These are phyloP conservation scores for Pycnonotus jocosus DNA, from an alignment of 2,113 vertebrate genomes.

Conservation along the genomic window DNA sequence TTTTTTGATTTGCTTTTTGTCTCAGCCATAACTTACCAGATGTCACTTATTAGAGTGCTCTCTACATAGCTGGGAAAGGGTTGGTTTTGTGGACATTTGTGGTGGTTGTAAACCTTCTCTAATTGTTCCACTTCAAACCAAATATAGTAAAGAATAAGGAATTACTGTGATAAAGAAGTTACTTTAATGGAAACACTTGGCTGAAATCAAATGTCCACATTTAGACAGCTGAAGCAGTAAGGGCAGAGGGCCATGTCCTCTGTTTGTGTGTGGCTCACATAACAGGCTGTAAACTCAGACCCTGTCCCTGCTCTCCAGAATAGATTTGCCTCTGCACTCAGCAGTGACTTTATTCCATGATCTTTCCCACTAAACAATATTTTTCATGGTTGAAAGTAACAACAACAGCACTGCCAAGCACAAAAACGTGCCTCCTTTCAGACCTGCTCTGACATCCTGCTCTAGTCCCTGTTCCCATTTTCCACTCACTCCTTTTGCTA, in stretches of 20 bases:
- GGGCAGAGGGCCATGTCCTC: neutral
- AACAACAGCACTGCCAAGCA: neutral
- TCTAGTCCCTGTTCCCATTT: neutral
- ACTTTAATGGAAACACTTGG: neutral
- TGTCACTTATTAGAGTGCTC: neutral
- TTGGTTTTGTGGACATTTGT: neutral
- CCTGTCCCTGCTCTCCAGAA: neutral
- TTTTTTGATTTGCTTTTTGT: neutral
- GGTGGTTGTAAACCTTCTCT: neutral
- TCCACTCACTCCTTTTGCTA: fast-evolving
- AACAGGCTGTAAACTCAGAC: neutral
- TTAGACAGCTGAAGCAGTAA: neutral
- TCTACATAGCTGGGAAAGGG: neutral
- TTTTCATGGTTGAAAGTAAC: neutral
- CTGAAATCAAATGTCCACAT: neutral
- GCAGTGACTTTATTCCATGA: neutral
- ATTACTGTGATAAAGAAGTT: neutral
- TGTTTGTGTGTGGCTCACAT: neutral
- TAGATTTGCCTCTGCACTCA: neutral
- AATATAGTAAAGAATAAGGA: neutral
- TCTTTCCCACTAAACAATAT: neutral
- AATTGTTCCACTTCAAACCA: neutral
- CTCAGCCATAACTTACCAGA: neutral
- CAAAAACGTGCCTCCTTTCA: neutral
- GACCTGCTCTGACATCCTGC: neutral